Conservation (phyloP, 2,888 invertebrate genomes). For the Synergus japonicus region DNA sequence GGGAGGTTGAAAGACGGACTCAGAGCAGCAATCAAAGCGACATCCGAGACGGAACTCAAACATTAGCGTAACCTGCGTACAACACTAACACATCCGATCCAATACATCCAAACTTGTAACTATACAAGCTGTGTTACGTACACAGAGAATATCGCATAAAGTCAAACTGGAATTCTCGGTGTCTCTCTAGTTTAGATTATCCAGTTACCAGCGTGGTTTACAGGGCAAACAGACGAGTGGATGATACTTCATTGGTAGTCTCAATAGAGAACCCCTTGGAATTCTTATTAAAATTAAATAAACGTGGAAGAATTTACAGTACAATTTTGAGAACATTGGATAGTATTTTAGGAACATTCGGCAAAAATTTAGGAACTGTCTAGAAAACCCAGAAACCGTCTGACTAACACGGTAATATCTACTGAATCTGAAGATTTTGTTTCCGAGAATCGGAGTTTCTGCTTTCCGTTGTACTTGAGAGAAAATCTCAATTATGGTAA, state of each 20-base stretch:
- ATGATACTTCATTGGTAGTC: constrained; percentile 53
- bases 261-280: not conserved
- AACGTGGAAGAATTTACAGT: too few relatives aligned
- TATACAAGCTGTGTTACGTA: constrained; percentile 51
- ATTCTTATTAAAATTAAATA: not conserved
- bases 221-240: constrained; percentile 69
- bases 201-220: constrained; percentile 68
- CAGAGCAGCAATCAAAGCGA: constrained; percentile 57
- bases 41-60: constrained; percentile 70
- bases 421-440: too few relatives aligned
- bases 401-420: too few relatives aligned
- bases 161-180: constrained; percentile 60
- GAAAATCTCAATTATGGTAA: not conserved
- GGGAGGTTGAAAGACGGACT: constrained; percentile 36
- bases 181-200: constrained; percentile 66
- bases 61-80: constrained; percentile 62
- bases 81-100: constrained; percentile 21
- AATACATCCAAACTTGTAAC: constrained; percentile 55
- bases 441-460: too few relatives aligned
- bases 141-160: constrained; percentile 62
- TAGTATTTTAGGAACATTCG: too few relatives aligned
- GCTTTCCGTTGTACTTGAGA: not conserved
- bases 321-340: too few relatives aligned
- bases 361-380: too few relatives aligned
- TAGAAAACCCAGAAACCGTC: too few relatives aligned